These are phyloP conservation scores for Ectobius pallidus DNA, from an alignment of 2,888 invertebrate species.

Conservation along the genomic window DNA sequence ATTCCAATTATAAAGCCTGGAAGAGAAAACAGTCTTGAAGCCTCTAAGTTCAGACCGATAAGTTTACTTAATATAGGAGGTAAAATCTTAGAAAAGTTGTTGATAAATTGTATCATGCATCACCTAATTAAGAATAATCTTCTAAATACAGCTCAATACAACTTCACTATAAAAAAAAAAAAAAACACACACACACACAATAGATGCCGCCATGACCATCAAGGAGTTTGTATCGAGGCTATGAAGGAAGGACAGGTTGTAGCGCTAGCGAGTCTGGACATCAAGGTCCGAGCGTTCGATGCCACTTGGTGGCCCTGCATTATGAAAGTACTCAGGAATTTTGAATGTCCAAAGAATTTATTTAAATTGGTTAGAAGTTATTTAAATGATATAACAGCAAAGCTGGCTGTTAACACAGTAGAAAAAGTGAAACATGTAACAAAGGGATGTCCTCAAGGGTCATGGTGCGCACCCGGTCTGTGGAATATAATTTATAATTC, in stretches of 20 bases:
- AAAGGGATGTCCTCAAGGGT: background rate
- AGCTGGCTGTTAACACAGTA: no score
- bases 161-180: background rate
- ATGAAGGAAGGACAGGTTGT: no score
- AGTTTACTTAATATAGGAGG: no score
- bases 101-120: background rate
- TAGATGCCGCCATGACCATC: background rate
- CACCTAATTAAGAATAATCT: background rate
- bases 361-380: background rate
- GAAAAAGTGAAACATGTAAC: no score
- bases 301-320: background rate
- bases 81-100: background rate
- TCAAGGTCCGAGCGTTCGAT: background rate
- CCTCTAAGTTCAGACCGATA: no score
- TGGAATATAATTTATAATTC: no score
- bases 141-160: background rate
- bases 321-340: no score
- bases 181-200: background rate
- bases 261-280: background rate
- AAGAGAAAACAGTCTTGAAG: no score
- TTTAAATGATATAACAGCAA: no score
- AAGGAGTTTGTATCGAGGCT: background rate
- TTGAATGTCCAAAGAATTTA: background rate
- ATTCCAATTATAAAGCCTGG: no score
- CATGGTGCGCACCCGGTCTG: background rate